phyloP scores from a whole-genome alignment of 2,797 vertebrate species.

The Toxotes lorentzi region DNA sequence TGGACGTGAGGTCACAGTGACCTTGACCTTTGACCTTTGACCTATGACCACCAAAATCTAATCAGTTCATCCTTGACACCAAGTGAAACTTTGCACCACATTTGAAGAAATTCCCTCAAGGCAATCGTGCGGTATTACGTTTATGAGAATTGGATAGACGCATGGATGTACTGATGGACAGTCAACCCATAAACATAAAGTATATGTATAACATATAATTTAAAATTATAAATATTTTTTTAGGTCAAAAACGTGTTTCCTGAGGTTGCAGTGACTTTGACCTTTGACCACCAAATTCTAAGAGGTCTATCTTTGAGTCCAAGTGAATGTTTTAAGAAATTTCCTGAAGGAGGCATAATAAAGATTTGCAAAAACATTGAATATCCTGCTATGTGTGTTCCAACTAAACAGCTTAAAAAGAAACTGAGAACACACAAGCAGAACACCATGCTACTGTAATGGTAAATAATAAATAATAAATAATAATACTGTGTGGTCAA shows the following conservation, averaged over 20 bases:
- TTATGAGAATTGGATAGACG: too few relatives aligned
- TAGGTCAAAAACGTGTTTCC: neutral
- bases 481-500: too few relatives aligned
- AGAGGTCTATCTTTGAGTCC: neutral
- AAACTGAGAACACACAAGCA: slow-evolving; percentile 32
- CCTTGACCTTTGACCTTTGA: neutral
- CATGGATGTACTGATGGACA: too few relatives aligned
- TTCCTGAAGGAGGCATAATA: neutral
- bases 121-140: too few relatives aligned
- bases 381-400: slow-evolving; percentile 49
- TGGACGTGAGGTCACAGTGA: too few relatives aligned
- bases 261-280: neutral
- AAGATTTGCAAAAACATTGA: slow-evolving; percentile 58
- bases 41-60: neutral
- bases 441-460: slow-evolving; percentile 37
- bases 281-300: neutral
- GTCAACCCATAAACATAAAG: too few relatives aligned
- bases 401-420: slow-evolving; percentile 58
- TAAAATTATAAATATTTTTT: too few relatives aligned
- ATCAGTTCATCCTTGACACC: neutral
- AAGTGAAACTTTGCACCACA: neutral
- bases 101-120: neutral
- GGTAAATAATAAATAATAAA: too few relatives aligned
- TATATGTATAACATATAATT: too few relatives aligned
- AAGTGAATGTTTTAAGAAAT: neutral